phyloP scores from a whole-genome alignment of 2,113 vertebrate species.

The Caloenas nicobarica region DNA sequence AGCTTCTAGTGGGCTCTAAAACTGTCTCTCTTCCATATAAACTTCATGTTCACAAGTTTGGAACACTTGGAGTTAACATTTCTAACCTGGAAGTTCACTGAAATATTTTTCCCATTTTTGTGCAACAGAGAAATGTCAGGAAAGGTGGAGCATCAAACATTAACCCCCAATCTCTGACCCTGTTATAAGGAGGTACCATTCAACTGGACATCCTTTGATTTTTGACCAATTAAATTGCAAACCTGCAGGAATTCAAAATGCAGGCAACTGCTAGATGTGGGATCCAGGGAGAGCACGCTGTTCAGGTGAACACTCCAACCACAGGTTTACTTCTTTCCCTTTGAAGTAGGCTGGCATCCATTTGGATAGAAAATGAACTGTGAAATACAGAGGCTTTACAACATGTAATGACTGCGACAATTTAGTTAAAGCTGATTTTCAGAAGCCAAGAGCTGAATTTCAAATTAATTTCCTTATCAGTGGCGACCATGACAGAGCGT shows the following conservation, averaged over 20 bases:
- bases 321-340: slow-evolving; percentile 39
- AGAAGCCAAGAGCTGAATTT: slow-evolving; percentile 43
- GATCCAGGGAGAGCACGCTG: slow-evolving; percentile 33
- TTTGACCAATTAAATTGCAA: slow-evolving; percentile 57
- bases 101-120: slow-evolving; percentile 6
- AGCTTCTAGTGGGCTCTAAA: not conserved
- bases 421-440: slow-evolving; percentile 66
- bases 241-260: slow-evolving; percentile 38
- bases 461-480: slow-evolving; percentile 62
- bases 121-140: slow-evolving; percentile 19
- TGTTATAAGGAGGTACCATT: not conserved
- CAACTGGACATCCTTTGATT: slow-evolving; percentile 58
- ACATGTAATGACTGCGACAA: slow-evolving; percentile 62
- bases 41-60: not conserved
- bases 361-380: slow-evolving; percentile 62
- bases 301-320: slow-evolving; percentile 49
- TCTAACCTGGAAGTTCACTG: slow-evolving; percentile 8
- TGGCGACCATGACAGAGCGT: not conserved
- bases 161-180: not conserved
- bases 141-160: slow-evolving; percentile 51
- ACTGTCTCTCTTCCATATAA: not conserved
- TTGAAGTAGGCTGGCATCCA: slow-evolving; percentile 56
- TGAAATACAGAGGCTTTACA: slow-evolving; percentile 66
- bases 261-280: not conserved
- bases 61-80: not conserved